These are phyloP conservation scores for Drosophila mayaguana DNA, from an alignment of 2,888 invertebrate species.

Conservation along the genomic window DNA sequence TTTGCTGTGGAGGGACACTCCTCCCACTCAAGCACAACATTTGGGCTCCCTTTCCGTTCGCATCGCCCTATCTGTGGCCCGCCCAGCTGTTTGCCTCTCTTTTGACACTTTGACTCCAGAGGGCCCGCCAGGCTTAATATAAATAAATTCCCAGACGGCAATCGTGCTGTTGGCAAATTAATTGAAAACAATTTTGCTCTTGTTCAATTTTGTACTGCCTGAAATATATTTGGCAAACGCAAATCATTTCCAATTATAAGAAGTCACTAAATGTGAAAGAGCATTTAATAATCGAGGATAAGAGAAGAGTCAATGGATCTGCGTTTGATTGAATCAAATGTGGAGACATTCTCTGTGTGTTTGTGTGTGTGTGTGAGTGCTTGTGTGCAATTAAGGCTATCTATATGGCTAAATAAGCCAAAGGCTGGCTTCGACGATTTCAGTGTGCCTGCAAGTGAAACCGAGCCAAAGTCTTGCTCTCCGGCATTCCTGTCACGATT, in stretches of 20 bases:
- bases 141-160: constrained; percentile 69
- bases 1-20: constrained; percentile 31
- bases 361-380: neutral
- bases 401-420: constrained; percentile 50
- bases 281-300: constrained; percentile 19
- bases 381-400: constrained; percentile 67
- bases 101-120: constrained; percentile 65
- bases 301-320: constrained; percentile 60
- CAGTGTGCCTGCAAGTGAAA: constrained; percentile 12
- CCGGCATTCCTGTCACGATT: constrained; percentile 74
- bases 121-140: constrained; percentile 28
- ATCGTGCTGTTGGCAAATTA: constrained; percentile 59
- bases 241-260: constrained; percentile 67
- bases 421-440: constrained; percentile 28
- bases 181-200: constrained; percentile 64
- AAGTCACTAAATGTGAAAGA: constrained; percentile 32
- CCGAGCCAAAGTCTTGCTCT: constrained; percentile 32
- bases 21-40: constrained; percentile 8
- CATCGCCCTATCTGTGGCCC: neutral
- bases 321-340: constrained; percentile 75
- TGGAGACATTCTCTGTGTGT: constrained; percentile 32
- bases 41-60: neutral
- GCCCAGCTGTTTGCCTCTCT: constrained; percentile 25
- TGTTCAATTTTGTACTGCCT: constrained; percentile 18
- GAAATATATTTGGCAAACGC: constrained; percentile 55